Base-by-base conservation (phyloP, 2,888 invertebrate genomes). In the Coecobrya sp. region DNA sequence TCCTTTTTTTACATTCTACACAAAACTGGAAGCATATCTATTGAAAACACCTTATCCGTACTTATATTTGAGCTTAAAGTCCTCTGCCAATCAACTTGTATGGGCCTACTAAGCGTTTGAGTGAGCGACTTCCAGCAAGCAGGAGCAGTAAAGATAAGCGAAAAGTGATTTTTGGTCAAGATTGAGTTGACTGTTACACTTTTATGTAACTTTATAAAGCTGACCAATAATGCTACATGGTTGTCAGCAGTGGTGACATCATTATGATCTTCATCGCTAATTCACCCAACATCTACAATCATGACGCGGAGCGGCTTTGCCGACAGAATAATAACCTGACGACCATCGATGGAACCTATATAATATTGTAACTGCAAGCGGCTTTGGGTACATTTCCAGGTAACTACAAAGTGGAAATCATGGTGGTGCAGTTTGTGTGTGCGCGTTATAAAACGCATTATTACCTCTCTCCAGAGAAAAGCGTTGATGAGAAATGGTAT, bases 111-210 rank as follows among this genome's bases (percentile, higher is more conserved):
- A 4, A 45, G 68, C 42, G 16, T 49, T n/a, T n/a, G 45, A n/a
- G n/a, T 45, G 68, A 68, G 68, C 36, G 68, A 68, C 30, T 68
- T 30, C 4, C 16, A 68, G 4, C 25, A n/a, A n/a, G n/a, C n/a
- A n/a, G n/a, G n/a, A n/a, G 36, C 36, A 36, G 73, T 70, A n/a
- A 36, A 16, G 10, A 70, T 42, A 73, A 73, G 73, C 36, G 73
- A 70, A 73, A 73, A 73, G 73, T 73, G 73, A 73, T 73, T 73
- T 70, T 22, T 73, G 73, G 45, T 22, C 73, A 19, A 73, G 55
- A 86, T 73, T 86, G 73, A 55, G 65, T 86, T 36, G 70, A 84
- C 55, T 62, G 11, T 36, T 36, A 36, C 16, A 86, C 73, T 73
- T 73, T n/a, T 22, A 73, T 73, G 4, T 73, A 36, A 55, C 86